These are phyloP conservation scores for Oryzaephilus surinamensis DNA, from an alignment of 1,140 invertebrate genomes.

Conservation along the genomic window DNA sequence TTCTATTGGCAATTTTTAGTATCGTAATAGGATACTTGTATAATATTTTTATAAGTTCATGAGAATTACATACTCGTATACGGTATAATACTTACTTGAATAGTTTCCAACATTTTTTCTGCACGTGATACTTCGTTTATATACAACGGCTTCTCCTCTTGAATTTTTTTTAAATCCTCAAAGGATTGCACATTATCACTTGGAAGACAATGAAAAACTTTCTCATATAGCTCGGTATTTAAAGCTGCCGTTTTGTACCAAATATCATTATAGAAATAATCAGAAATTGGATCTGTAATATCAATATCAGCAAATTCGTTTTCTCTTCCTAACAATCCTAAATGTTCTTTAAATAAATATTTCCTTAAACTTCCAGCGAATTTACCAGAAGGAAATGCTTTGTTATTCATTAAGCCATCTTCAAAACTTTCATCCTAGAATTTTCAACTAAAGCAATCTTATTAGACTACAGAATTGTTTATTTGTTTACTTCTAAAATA, in stretches of 20 bases:
- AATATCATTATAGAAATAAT: slow-evolving; percentile 67
- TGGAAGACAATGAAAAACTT: slow-evolving; percentile 80
- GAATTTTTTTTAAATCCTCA: slow-evolving; percentile 58
- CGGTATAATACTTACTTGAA: slow-evolving; percentile 49
- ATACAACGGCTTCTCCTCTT: slow-evolving; percentile 53
- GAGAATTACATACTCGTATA: too few relatives aligned
- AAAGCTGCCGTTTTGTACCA: slow-evolving; percentile 66
- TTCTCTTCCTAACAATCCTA: slow-evolving; percentile 49
- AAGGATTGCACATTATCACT: slow-evolving; percentile 68
- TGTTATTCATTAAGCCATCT: slow-evolving; percentile 68
- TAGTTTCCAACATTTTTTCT: slow-evolving; percentile 54
- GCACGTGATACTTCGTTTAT: slow-evolving; percentile 58
- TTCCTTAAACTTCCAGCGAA: slow-evolving; percentile 77
- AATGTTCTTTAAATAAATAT: slow-evolving; percentile 83
- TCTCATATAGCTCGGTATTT: slow-evolving; percentile 82
- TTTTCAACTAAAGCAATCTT: slow-evolving; percentile 37
- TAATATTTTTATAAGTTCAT: too few relatives aligned
- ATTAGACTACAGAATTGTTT: too few relatives aligned
- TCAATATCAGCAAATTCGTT: slow-evolving; percentile 39
- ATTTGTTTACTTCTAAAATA: slow-evolving; percentile 62
- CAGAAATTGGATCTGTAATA: slow-evolving; percentile 62
- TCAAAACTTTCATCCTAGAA: slow-evolving; percentile 78
- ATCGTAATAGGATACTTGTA: too few relatives aligned
- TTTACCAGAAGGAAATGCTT: slow-evolving; percentile 65
- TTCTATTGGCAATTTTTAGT: too few relatives aligned